Base-by-base conservation (phyloP, 1,140 invertebrate species). In the Tyrophagus putrescentiae region DNA sequence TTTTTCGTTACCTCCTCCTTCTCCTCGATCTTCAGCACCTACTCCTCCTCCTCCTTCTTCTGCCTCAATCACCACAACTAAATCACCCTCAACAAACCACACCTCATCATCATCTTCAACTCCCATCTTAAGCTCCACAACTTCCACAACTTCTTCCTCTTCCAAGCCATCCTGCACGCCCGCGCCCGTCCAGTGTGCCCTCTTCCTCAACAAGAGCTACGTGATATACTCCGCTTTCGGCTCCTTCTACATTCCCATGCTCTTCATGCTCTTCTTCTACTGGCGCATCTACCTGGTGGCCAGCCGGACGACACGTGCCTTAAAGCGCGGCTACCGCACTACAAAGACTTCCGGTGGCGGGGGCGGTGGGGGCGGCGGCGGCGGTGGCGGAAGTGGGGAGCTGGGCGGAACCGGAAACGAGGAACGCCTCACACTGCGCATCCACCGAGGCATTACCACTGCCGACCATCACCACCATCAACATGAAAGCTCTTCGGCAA, bases 191-290 rank as follows among this genome's bases (percentile, higher is more conserved):
- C 58, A 63, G 27, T 95, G 90, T 68, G 86, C 90, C 70, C 77
- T 95, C 23, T 93, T 85, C 62, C 87, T 89, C 70, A 88, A 90
- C 64, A 80, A 83, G 54, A 85, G 85, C 23, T 82, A 82, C 67
- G 81, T 83, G 5, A 72, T 84, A 31, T 91, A 89, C 73, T 92
- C 88, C 4, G 90, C 91, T 1, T 79, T 93, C 25, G 89, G 91
- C 7, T 93, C 89, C 53, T 97, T 97, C 79, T 93, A 91, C 72
- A 84, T 96, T 66, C 92, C 93, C 11, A 91, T 92, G 82, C 80
- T 91, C 65, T 83, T 96, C 33, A 95, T 96, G 86, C 76, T 94
- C 53, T 93, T 95, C 77, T 88, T 97, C 74, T 96, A 97, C 74
- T 90, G 88, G 79, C 78, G 87, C 63, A 96, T 97, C 66, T 96